Conservation (phyloP, 2,888 invertebrate species). For the Noctua fimbriata region DNA sequence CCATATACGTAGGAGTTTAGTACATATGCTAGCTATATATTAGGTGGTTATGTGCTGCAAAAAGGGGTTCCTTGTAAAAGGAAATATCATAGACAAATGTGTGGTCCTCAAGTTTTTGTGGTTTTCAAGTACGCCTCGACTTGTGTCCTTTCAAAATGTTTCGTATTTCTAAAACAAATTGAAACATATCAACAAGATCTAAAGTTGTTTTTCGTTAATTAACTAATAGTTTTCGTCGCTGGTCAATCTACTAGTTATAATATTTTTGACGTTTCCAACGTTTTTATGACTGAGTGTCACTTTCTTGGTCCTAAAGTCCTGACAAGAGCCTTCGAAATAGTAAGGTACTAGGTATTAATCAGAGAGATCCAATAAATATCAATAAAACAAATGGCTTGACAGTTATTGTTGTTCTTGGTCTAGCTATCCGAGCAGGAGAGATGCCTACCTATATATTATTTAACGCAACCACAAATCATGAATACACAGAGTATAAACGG, state of each 20-base stretch:
- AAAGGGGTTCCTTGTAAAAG: conserved; percentile 31
- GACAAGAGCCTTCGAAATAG: neutral
- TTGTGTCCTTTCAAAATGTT: neutral
- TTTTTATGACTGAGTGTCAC: too few relatives aligned
- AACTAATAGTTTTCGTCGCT: neutral
- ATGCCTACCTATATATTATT: neutral
- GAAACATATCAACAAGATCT: neutral
- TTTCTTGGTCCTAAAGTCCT: too few relatives aligned
- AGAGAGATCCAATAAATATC: conserved; percentile 1
- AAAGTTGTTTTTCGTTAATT: neutral
- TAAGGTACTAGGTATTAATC: neutral
- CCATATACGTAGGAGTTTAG: conserved; percentile 48
- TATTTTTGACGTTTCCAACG: too few relatives aligned
- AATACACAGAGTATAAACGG: too few relatives aligned
- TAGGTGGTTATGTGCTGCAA: conserved; percentile 14
- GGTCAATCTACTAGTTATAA: too few relatives aligned
- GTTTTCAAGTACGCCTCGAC: neutral
- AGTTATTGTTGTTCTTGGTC: conserved; percentile 5
- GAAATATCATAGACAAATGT: neutral
- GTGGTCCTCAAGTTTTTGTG: neutral
- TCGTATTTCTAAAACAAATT: neutral
- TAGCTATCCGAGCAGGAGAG: neutral
- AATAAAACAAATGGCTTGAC: conserved; percentile 3
- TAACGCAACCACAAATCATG: neutral
- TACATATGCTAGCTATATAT: conserved; percentile 17